Conservation (phyloP, 2,888 invertebrate genomes). For the Polyommatus iphigenia region DNA sequence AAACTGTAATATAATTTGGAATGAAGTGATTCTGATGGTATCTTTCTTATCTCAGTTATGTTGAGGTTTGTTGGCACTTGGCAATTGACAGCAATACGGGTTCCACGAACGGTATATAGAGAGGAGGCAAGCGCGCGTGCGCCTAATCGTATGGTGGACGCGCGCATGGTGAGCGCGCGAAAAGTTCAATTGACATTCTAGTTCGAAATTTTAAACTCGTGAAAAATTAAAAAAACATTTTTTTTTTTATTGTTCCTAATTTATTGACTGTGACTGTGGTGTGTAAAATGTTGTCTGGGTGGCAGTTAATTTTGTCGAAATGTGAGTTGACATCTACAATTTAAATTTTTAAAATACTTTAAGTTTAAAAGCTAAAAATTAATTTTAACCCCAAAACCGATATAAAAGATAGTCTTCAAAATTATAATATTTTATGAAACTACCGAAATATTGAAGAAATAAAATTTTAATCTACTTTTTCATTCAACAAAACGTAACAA, state of each 20-base stretch:
- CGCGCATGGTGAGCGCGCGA: slow-evolving; percentile 49
- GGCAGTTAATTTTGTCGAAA: slow-evolving; percentile 70
- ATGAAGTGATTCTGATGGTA: slow-evolving; percentile 30
- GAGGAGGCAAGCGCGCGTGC: slow-evolving; percentile 57
- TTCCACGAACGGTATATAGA: slow-evolving; percentile 62
- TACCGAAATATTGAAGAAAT: no score
- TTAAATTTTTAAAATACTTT: background rate
- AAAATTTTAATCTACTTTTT: no score
- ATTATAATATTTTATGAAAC: no score
- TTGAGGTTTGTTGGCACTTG: slow-evolving; percentile 38
- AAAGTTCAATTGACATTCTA: slow-evolving; percentile 34
- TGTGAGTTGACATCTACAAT: slow-evolving; percentile 54
- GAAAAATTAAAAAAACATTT: slow-evolving; percentile 20
- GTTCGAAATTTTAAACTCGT: slow-evolving; percentile 27
- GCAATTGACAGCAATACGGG: slow-evolving; percentile 35
- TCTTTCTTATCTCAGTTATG: slow-evolving; percentile 34
- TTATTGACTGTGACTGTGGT: slow-evolving; percentile 30
- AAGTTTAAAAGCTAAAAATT: background rate
- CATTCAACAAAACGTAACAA: no score
- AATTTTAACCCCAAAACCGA: background rate
- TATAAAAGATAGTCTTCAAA: no score
- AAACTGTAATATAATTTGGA: slow-evolving; percentile 12
- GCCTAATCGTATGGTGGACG: slow-evolving; percentile 55
- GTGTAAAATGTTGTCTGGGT: slow-evolving; percentile 67
- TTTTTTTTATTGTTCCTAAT: slow-evolving; percentile 26